Evolutionary conservation across 2,888 invertebrate species (phyloP).

Genomic region (Hybos culiciformis): DNA sequence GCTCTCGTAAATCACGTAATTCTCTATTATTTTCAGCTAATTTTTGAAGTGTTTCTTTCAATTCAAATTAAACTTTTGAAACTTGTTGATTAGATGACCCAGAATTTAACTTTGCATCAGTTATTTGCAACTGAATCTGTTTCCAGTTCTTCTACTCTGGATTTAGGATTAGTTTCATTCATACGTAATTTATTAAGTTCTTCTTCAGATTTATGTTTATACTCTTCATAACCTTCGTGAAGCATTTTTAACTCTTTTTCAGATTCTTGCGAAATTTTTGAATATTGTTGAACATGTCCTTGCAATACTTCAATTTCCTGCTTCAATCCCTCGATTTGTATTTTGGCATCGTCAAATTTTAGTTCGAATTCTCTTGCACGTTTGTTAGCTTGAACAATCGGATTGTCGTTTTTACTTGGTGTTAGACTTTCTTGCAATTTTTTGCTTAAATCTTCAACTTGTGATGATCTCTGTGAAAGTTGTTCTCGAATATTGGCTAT

Average conservation of each 20-base stretch:
- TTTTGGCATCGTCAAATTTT: constrained; percentile 45
- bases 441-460: constrained; percentile 54
- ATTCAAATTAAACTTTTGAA: constrained; percentile 44
- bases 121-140: constrained; percentile 53
- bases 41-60: constrained; percentile 45
- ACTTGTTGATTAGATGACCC: constrained; percentile 44
- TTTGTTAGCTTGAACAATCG: constrained; percentile 47
- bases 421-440: constrained; percentile 51
- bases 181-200: constrained; percentile 39
- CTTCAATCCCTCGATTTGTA: constrained; percentile 51
- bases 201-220: constrained; percentile 44
- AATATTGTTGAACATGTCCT: constrained; percentile 72
- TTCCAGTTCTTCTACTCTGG: constrained; percentile 51
- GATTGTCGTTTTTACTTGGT: constrained; percentile 41
- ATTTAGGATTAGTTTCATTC: constrained; percentile 40
- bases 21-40: constrained; percentile 45
- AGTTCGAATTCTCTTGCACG: constrained; percentile 57
- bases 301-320: constrained; percentile 58
- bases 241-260: constrained; percentile 62
- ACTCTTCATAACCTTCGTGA: constrained; percentile 43
- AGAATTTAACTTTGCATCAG: constrained; percentile 43
- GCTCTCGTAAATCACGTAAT: constrained; percentile 45
- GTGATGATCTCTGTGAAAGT: constrained; percentile 44
- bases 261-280: constrained; percentile 66
- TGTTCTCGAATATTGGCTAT: constrained; percentile 46